A percentile compares a stretch with the other conserved stretches of the same genome.
phyloP scores from a whole-genome alignment of 2,797 vertebrate genomes.

The Macrochelys suwanniensis region DNA sequence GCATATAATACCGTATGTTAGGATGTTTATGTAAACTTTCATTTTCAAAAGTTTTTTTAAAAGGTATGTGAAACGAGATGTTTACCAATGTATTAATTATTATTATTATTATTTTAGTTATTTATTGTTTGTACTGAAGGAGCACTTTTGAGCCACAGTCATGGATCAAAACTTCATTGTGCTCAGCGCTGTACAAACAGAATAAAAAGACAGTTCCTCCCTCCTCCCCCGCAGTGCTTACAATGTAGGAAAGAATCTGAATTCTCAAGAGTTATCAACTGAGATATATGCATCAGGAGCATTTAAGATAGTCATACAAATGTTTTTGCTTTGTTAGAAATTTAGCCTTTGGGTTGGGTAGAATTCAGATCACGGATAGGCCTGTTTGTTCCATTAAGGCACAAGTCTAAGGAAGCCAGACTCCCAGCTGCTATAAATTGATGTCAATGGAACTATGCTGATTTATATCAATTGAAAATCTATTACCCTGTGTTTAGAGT shows the following conservation, averaged over 20 bases:
- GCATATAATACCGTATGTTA: background rate
- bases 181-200: background rate
- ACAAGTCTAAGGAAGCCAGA: background rate
- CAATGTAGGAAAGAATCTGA: background rate
- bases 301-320: background rate
- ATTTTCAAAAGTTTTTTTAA: background rate
- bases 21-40: background rate
- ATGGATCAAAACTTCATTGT: background rate
- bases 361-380: fast-evolving
- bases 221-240: background rate
- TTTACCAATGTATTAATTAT: background rate
- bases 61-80: background rate
- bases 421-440: background rate
- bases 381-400: background rate
- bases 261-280: background rate
- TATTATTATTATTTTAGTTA: background rate
- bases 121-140: background rate
- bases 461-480: background rate
- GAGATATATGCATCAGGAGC: background rate
- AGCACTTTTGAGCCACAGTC: background rate
- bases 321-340: fast-evolving
- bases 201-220: background rate
- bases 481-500: background rate
- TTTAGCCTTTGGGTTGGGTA: background rate
- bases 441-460: background rate